A percentile compares a stretch with the other conserved stretches of the same genome.
These are phyloP conservation scores for Ricordea florida DNA, from an alignment of 92 coral and sea anemone genomes.

Conservation along the genomic window DNA sequence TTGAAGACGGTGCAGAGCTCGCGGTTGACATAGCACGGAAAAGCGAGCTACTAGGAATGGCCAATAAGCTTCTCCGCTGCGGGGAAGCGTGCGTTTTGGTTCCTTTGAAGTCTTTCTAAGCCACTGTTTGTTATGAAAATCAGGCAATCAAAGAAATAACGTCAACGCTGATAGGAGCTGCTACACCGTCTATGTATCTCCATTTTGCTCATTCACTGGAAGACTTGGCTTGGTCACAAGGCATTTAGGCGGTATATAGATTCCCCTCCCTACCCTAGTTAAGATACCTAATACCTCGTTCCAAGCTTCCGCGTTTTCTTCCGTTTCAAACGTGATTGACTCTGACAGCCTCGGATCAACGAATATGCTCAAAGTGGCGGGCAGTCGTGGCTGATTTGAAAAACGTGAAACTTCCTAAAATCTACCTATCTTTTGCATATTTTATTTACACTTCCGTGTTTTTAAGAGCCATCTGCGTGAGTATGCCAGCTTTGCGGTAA, in stretches of 20 bases:
- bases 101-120: too few species aligned
- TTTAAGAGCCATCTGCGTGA: background rate
- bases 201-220: too few species aligned
- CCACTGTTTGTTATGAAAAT: too few species aligned
- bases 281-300: background rate
- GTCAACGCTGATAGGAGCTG: too few species aligned
- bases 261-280: background rate
- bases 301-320: background rate
- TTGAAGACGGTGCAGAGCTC: background rate
- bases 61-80: too few species aligned
- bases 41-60: too few species aligned
- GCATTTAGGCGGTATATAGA: background rate
- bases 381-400: constrained; percentile 21
- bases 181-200: too few species aligned
- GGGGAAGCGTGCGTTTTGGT: too few species aligned
- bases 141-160: too few species aligned
- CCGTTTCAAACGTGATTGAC: constrained; percentile 40
- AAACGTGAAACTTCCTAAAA: background rate
- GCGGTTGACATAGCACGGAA: constrained; percentile 8
- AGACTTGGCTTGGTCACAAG: constrained; percentile 22
- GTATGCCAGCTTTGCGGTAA: constrained; percentile 3
- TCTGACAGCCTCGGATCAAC: constrained; percentile 44
- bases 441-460: background rate
- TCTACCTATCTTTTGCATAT: too few species aligned
- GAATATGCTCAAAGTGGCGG: constrained; percentile 46